Evolutionary conservation across 1,140 invertebrate genomes (phyloP), one percentile per base, ranked within the genome.

Genomic region (Drosophila funebris): DNA sequence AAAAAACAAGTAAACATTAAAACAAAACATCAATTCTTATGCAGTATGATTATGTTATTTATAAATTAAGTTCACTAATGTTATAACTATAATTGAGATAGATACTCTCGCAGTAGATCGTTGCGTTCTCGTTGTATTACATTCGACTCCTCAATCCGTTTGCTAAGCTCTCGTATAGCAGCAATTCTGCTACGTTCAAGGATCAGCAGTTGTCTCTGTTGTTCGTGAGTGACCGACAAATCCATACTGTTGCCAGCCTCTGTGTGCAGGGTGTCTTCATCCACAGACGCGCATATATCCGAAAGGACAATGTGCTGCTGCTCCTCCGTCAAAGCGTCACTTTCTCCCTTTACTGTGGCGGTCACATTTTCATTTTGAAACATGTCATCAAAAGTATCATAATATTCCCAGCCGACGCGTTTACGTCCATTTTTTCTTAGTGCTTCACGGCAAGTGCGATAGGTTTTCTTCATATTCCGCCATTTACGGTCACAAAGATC

Each of bases 391-490:
- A 76, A 76, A 9, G 54, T 60, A 3, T 77, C 72, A 13, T 75
- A 77, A 14, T 77, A 71, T 39, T 74, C 66, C 75, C 72, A 77
- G 7, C 7, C 66, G 1, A 71, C 54, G 3, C 72, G 46, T 37
- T 71, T 77, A 3, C 75, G 75, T 14, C 66, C 66, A 16, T 57
- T 75, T 18, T 70, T 74, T 0, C 31, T 37, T 8, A 77, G 24
- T 2, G 72, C 53, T 9, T 75, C 75, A 1, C 60, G 52, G 16
- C 66, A 75, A 5, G 72, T 77, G 4, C 75, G 66, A 39, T 77
- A 75, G 4, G 73, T 78, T 29, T 78, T 78, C 13, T 75, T 75
- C 76, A 78, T 78, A 13, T 78, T 78, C 6, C 76, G 72, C 73
- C 54, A 71, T 33, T 78, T 78, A n/a, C 73, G 67, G 58, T 78